Evolutionary conservation across 2,888 invertebrate species (phyloP).

Genomic region (Tiliacea citrago): DNA sequence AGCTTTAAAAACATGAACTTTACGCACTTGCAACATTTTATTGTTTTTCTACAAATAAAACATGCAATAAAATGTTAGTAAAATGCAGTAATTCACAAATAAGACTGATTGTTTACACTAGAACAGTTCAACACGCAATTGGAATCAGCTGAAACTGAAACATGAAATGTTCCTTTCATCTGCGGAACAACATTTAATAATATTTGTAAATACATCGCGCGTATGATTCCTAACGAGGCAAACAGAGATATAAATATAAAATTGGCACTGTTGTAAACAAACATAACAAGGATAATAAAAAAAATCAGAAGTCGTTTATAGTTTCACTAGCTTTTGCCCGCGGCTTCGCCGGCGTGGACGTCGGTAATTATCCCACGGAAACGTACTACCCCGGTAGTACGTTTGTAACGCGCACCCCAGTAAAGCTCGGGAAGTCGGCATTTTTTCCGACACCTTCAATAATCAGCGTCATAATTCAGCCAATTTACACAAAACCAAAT

Average conservation of each 20-base stretch:
- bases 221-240: conserved; percentile 13
- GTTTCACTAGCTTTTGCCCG: too few species aligned
- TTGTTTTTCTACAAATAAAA: not conserved
- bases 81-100: conserved; percentile 31
- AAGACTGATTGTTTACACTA: conserved; percentile 27
- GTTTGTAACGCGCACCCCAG: too few species aligned
- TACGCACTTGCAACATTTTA: conserved; percentile 9
- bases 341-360: too few species aligned
- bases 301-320: not conserved
- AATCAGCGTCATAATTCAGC: too few species aligned
- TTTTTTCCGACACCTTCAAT: too few species aligned
- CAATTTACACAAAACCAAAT: too few species aligned
- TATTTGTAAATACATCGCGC: conserved; percentile 49
- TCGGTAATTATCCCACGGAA: too few species aligned
- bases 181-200: conserved; percentile 36
- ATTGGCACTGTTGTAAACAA: conserved; percentile 13
- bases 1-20: not conserved
- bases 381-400: too few species aligned
- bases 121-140: conserved; percentile 32
- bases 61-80: conserved; percentile 19
- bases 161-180: conserved; percentile 49
- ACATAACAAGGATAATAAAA: not conserved
- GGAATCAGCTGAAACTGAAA: conserved; percentile 17
- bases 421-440: too few species aligned
- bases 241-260: conserved; percentile 8